Evolutionary conservation across 2,113 vertebrate genomes (phyloP), one percentile per base, ranked within the genome.

Genomic region (Bubalus kerabau): DNA sequence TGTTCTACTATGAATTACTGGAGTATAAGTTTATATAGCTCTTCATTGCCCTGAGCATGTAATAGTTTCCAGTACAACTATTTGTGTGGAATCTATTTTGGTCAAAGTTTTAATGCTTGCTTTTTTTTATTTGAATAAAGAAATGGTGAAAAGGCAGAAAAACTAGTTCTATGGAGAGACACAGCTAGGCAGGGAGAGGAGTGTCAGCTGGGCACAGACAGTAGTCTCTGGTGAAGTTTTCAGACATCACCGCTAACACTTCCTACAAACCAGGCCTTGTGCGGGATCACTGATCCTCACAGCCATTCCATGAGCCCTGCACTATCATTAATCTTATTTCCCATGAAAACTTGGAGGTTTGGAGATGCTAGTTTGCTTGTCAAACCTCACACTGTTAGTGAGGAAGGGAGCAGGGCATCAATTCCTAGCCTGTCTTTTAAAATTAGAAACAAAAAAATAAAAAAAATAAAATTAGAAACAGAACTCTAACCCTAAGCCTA

Each of bases 41-140:
- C 14, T 71, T 80, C 57, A 48, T 50, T 48, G 24, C 71, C 19
- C 23, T 86, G 80, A 89, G 36, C 23, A 19, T 32, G 36, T 26
- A 56, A 32, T 60, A 11, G 6, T 74, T 48, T 71, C 26, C 26
- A 8, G 30, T 82, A 24, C 2, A 87, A 54, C 57, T 82, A 32
- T 91, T 74, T 76, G 36, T 36, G 10, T 57, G n/a, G 19, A 57
- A 84, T 50, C 28, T 43, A 26, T 76, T 62, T 87, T 78, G 30
- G 71, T 85, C 48, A 30, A 13, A 71, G 48, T 64, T 64, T 32
- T 56, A 30, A 23, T 76, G n/a, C 56, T 92, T 87, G 62, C 32
- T 21, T n/a, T 91, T 91, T 76, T 60, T 71, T 0, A 67, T 84
- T 74, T 94, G 76, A 84, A 88, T 91, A 76, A 62, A 91, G 48